Conservation (phyloP, 2,797 vertebrate species). For the Varecia variegata region DNA sequence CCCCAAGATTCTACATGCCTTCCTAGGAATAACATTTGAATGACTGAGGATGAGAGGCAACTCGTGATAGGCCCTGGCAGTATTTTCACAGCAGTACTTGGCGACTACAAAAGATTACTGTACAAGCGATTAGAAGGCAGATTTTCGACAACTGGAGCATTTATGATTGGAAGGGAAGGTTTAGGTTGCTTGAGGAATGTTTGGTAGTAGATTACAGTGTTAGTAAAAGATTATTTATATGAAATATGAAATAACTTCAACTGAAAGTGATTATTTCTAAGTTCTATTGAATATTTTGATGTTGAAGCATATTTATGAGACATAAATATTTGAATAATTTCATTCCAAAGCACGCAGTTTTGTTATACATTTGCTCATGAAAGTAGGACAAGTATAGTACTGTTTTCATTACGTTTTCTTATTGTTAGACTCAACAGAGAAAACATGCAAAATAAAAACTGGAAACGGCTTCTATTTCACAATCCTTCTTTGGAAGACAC, state of each 20-base stretch:
- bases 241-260: neutral
- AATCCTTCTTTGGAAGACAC: neutral
- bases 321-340: neutral
- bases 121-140: neutral
- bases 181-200: neutral
- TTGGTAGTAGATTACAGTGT: neutral
- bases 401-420: neutral
- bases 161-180: neutral
- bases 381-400: neutral
- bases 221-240: neutral
- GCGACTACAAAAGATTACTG: neutral
- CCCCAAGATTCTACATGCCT: neutral
- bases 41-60: too few species aligned
- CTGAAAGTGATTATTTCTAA: neutral
- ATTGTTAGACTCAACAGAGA: neutral
- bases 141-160: neutral
- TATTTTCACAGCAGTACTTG: neutral
- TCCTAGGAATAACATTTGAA: neutral
- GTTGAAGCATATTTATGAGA: neutral
- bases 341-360: neutral
- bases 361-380: neutral
- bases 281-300: neutral
- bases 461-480: neutral
- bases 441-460: neutral
- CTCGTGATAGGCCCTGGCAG: neutral